Conservation (phyloP, 2,888 invertebrate species). For the Zelleria hepariella region DNA sequence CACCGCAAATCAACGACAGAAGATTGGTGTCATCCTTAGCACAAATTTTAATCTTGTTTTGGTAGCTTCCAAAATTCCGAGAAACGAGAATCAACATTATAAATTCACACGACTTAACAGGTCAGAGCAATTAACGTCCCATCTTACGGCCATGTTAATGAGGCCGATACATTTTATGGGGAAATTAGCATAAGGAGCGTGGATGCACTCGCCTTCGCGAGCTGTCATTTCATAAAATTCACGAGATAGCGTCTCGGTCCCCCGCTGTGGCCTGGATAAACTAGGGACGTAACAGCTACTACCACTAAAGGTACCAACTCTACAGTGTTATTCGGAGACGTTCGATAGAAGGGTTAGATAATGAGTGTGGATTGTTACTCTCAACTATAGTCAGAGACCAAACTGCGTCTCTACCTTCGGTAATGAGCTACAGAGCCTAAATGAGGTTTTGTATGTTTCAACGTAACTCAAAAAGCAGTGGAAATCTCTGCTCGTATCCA, state of each 20-base stretch:
- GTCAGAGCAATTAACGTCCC: slow-evolving; percentile 58
- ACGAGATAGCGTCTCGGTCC: background rate
- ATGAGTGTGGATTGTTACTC: too few species aligned
- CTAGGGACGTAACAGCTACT: background rate
- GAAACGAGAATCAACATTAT: slow-evolving; percentile 21
- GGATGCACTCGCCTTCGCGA: background rate
- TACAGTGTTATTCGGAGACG: background rate
- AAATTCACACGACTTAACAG: slow-evolving; percentile 45
- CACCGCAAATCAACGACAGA: too few species aligned
- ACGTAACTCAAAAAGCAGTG: too few species aligned
- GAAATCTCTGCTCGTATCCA: too few species aligned
- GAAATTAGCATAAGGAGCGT: background rate
- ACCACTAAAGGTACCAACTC: background rate
- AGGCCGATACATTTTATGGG: slow-evolving; percentile 5
- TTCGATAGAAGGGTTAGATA: slow-evolving; percentile 17
- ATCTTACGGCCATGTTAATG: slow-evolving; percentile 49
- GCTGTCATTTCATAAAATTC: slow-evolving; percentile 1
- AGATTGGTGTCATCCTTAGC: too few species aligned
- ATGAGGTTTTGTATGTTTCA: too few species aligned
- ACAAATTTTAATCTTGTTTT: too few species aligned
- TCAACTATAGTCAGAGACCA: too few species aligned
- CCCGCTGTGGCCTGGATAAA: background rate
- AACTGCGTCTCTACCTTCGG: too few species aligned
- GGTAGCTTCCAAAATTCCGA: background rate
- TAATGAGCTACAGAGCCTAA: too few species aligned